phyloP scores from a whole-genome alignment of 2,113 vertebrate genomes.

The Pterocles orientalis region DNA sequence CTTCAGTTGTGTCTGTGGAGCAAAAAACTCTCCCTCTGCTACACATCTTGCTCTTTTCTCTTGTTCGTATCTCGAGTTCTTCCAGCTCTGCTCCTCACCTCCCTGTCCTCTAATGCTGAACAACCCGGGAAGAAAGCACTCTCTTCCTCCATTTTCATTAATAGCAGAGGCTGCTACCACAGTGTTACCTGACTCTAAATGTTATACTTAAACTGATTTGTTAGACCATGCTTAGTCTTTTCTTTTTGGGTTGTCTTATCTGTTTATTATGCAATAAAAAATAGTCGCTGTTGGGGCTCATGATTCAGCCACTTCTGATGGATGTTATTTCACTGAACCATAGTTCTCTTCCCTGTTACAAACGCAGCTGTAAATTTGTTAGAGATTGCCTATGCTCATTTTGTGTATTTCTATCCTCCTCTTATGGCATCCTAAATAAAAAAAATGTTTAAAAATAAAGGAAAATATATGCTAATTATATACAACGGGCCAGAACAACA shows the following conservation, averaged over 20 bases:
- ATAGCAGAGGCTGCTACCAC: neutral
- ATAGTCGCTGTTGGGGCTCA: neutral
- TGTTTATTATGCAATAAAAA: slow-evolving; percentile 33
- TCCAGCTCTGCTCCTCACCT: neutral
- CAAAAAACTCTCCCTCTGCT: neutral
- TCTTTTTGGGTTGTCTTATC: neutral
- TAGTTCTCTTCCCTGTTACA: neutral
- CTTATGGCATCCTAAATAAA: slow-evolving; percentile 15
- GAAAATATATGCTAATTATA: slow-evolving; percentile 20
- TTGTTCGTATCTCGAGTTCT: neutral
- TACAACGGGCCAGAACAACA: neutral
- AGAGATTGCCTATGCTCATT: neutral
- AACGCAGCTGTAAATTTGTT: slow-evolving; percentile 19
- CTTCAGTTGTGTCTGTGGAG: neutral
- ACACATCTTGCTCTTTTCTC: neutral
- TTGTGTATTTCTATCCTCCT: neutral
- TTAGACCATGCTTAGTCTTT: neutral
- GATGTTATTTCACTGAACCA: neutral
- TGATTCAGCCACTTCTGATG: neutral
- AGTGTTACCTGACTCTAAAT: neutral
- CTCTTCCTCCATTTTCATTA: neutral
- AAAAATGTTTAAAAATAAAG: slow-evolving; percentile 28
- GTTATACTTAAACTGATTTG: slow-evolving; percentile 19
- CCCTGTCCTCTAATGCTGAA: neutral
- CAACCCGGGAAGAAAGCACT: neutral